phyloP scores from a whole-genome alignment of 2,888 invertebrate genomes.

The Sminthurinus aureus region DNA sequence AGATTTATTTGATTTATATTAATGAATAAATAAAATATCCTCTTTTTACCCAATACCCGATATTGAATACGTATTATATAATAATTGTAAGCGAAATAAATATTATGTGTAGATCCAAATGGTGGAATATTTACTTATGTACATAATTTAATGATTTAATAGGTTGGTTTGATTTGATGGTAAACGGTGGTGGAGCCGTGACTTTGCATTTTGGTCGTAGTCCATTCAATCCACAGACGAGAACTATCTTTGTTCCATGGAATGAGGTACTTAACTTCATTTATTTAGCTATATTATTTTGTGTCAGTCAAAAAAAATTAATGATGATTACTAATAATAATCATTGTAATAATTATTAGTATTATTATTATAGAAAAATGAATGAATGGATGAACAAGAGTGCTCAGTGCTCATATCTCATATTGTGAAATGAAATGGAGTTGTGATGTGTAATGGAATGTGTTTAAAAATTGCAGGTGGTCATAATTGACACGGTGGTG shows the following conservation, averaged over 20 bases:
- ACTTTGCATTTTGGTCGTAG: constrained; percentile 92
- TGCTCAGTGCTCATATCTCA: too few relatives aligned
- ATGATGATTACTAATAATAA: background rate
- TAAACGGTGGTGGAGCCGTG: constrained; percentile 98
- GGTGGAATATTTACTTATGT: background rate
- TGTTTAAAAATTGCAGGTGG: constrained; percentile 70
- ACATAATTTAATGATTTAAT: background rate
- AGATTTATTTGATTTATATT: too few relatives aligned
- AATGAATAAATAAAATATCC: too few relatives aligned
- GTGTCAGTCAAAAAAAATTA: background rate
- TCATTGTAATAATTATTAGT: background rate
- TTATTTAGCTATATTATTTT: too few relatives aligned
- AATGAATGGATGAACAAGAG: too few relatives aligned
- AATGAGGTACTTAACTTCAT: constrained; percentile 74
- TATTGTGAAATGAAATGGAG: too few relatives aligned
- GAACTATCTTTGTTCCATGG: constrained; percentile 94
- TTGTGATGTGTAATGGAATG: background rate
- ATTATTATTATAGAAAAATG: too few relatives aligned
- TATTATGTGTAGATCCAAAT: too few relatives aligned
- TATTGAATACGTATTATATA: too few relatives aligned
- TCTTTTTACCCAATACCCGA: too few relatives aligned
- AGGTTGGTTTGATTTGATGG: constrained; percentile 97
- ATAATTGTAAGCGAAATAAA: too few relatives aligned
- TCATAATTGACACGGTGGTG: constrained; percentile 86
- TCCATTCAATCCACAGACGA: constrained; percentile 85